Conservation (phyloP, 2,797 vertebrate genomes). For the Nothura maculosa region DNA sequence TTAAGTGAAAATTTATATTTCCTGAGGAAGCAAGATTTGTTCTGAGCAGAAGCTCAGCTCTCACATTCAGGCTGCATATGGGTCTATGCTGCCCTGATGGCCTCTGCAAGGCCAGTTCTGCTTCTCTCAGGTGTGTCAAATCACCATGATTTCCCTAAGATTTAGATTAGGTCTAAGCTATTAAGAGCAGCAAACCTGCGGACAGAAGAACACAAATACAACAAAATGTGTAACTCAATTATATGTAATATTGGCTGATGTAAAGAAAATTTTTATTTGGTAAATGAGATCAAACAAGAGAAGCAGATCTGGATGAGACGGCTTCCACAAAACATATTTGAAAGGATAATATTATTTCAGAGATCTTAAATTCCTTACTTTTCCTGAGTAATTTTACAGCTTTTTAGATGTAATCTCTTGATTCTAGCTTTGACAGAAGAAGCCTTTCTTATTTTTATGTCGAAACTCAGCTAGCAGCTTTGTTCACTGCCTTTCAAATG, state of each 20-base stretch:
- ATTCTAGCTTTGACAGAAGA: not conserved
- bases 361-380: not conserved
- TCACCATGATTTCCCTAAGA: fast-evolving
- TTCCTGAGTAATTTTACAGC: not conserved
- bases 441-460: fast-evolving
- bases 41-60: not conserved
- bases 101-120: not conserved
- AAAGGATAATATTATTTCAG: not conserved
- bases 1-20: not conserved
- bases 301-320: not conserved
- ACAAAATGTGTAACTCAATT: not conserved
- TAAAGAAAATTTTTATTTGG: not conserved
- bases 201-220: too few species aligned
- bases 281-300: not conserved
- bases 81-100: not conserved
- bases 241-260: not conserved
- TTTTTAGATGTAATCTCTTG: not conserved
- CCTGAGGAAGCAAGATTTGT: not conserved
- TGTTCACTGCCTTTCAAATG: not conserved
- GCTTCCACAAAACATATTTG: not conserved
- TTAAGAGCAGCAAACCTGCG: fast-evolving
- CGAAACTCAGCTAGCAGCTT: not conserved
- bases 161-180: not conserved
- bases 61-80: not conserved
- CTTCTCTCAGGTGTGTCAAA: not conserved